Conservation (phyloP, 2,113 vertebrate genomes). For the Istiophorus platypterus region DNA sequence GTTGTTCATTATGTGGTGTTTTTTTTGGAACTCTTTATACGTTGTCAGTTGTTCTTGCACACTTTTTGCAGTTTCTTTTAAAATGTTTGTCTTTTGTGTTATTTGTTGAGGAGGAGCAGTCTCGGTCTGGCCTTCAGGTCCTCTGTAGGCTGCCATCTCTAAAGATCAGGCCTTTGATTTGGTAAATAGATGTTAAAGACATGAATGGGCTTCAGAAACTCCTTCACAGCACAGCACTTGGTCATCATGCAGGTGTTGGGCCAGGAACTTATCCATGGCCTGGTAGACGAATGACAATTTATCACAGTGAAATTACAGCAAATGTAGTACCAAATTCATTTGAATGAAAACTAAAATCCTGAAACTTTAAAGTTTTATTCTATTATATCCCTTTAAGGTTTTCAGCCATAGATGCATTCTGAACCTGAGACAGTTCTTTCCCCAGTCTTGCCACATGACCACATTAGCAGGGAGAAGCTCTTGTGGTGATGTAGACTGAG, state of each 20-base stretch:
- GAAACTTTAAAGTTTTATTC: neutral
- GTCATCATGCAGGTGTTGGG: neutral
- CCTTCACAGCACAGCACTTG: neutral
- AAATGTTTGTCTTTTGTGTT: neutral
- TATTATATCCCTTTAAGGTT: neutral
- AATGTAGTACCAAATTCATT: neutral
- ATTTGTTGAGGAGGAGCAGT: neutral
- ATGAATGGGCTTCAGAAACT: neutral
- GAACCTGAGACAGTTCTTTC: constrained; percentile 22
- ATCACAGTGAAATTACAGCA: neutral
- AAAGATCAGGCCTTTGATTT: neutral
- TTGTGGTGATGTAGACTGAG: constrained; percentile 27
- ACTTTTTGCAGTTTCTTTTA: neutral
- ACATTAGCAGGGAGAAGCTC: neutral
- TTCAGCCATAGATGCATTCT: neutral
- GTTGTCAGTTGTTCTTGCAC: neutral
- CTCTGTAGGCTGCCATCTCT: neutral
- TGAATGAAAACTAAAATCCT: neutral
- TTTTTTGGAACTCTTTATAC: too few relatives aligned
- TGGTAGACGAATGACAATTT: neutral
- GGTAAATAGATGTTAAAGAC: neutral
- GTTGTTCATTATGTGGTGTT: too few relatives aligned
- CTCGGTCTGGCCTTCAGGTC: neutral
- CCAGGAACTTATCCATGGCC: neutral
- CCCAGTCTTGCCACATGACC: neutral